phyloP scores from a whole-genome alignment of 2,797 vertebrate genomes.

The Mergus octosetaceus region DNA sequence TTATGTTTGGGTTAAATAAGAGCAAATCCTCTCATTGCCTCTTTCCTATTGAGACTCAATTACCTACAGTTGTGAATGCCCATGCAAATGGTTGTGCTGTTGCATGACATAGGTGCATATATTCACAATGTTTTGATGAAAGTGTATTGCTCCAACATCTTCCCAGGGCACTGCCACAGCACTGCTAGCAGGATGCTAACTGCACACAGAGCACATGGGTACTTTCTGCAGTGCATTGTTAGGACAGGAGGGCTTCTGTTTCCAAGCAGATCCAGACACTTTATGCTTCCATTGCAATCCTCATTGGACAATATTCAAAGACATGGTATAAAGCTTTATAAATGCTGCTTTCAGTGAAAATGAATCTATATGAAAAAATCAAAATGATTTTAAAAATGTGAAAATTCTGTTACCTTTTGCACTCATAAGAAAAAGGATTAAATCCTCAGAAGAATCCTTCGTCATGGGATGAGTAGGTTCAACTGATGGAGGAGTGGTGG shows the following conservation, averaged over 20 bases:
- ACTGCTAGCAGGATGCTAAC: fast-evolving
- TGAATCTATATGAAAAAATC: fast-evolving
- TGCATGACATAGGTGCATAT: not conserved
- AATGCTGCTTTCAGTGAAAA: not conserved
- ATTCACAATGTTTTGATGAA: not conserved
- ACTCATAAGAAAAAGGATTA: not conserved
- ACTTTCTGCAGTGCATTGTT: fast-evolving
- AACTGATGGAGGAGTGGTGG: not conserved
- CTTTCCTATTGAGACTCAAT: fast-evolving
- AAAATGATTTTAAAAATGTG: not conserved
- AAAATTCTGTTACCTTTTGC: not conserved
- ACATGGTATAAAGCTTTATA: not conserved
- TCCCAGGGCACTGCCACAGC: not conserved
- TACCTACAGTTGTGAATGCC: not conserved
- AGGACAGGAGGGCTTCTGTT: not conserved
- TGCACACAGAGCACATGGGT: not conserved
- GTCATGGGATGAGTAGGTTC: not conserved
- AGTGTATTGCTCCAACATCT: not conserved
- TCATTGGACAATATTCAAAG: not conserved
- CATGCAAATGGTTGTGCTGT: fast-evolving
- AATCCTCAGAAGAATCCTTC: not conserved
- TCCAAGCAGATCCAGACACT: not conserved
- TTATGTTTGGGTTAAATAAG: not conserved
- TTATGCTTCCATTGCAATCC: not conserved
- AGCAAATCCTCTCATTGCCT: not conserved